A percentile compares a stretch with the other conserved stretches of the same genome.
Conservation (phyloP, 2,888 invertebrate genomes). For the Morpho deidamia region DNA sequence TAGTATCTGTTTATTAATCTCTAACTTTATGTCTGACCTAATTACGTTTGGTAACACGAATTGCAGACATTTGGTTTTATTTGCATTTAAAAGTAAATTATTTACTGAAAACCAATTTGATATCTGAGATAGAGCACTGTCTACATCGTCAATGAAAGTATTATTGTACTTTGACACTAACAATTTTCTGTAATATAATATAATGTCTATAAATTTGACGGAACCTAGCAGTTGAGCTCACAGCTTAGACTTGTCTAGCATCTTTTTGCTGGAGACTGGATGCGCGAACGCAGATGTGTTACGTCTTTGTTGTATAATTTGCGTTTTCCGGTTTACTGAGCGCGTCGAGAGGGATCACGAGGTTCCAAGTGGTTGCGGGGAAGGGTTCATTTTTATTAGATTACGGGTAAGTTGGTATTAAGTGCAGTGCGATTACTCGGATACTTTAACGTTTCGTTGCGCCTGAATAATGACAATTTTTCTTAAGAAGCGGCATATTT, state of each 20-base stretch:
- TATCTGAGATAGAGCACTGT: too few relatives aligned
- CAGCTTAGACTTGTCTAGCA: background rate
- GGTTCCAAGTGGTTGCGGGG: slow-evolving; percentile 28
- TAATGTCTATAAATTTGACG: background rate
- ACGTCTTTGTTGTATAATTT: slow-evolving; percentile 75
- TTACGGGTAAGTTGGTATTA: slow-evolving; percentile 27
- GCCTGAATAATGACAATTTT: background rate
- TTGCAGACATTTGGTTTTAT: too few relatives aligned
- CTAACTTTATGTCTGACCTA: too few relatives aligned
- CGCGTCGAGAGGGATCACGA: slow-evolving; percentile 62
- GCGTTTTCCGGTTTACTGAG: slow-evolving; percentile 73
- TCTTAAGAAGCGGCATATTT: too few relatives aligned
- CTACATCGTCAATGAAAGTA: too few relatives aligned
- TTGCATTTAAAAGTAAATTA: too few relatives aligned
- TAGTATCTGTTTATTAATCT: too few relatives aligned
- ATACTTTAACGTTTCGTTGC: slow-evolving; percentile 15
- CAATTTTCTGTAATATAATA: too few relatives aligned
- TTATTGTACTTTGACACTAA: too few relatives aligned
- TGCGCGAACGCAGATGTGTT: slow-evolving; percentile 68
- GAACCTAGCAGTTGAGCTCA: background rate
- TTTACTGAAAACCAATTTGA: too few relatives aligned
- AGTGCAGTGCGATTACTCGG: slow-evolving; percentile 12
- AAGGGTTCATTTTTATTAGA: slow-evolving; percentile 52
- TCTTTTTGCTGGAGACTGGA: slow-evolving; percentile 27
- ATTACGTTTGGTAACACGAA: too few relatives aligned